These are phyloP conservation scores for Glossophaga mutica DNA, from an alignment of 2,797 vertebrate species.

Conservation along the genomic window DNA sequence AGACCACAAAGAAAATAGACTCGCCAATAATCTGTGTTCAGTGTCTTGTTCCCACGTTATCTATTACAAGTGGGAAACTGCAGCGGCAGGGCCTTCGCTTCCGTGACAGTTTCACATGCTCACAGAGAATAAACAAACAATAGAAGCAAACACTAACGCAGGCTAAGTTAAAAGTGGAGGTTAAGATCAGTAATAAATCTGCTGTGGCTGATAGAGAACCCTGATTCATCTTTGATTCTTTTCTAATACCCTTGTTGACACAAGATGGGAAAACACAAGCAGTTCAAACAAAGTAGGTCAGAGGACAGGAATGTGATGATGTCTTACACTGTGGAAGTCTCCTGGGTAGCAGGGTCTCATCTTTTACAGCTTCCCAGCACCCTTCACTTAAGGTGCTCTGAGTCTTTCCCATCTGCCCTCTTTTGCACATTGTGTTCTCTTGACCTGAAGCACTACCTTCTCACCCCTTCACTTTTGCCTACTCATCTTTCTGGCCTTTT, in stretches of 20 bases:
- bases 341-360: neutral
- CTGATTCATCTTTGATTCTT: slow-evolving; percentile 12
- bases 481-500: neutral
- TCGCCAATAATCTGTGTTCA: neutral
- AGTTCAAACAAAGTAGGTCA: neutral
- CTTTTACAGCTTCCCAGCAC: neutral
- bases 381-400: neutral
- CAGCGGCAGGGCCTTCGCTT: neutral
- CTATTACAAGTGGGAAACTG: neutral
- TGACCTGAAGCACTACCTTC: neutral
- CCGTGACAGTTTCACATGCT: neutral
- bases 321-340: neutral
- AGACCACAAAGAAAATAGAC: slow-evolving; percentile 13
- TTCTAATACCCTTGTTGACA: neutral
- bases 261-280: neutral
- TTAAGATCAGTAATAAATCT: neutral
- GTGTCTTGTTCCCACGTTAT: neutral
- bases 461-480: neutral
- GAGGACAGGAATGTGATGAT: neutral
- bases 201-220: neutral
- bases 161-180: neutral
- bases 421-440: neutral
- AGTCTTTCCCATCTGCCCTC: neutral
- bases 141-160: neutral
- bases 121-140: neutral